Base-by-base conservation (phyloP, 1,140 invertebrate species). In the Macrocentrus cingulum region DNA sequence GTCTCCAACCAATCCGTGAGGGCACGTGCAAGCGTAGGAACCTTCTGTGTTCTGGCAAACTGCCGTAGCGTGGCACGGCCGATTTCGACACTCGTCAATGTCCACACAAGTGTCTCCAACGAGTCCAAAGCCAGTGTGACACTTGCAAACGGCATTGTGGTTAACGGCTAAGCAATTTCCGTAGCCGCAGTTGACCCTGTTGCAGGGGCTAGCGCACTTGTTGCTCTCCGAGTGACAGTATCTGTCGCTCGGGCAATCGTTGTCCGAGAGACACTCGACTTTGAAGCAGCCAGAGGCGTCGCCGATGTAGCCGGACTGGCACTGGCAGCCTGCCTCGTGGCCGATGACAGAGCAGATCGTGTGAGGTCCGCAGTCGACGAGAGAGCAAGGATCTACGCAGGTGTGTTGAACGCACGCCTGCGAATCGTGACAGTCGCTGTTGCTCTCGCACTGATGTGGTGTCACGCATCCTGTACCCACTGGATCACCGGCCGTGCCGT, bases 261-360 rank as follows among this genome's bases (percentile, higher is more conserved):
- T 83, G 74, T 90, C 84, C 5, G 83, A 82, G 1, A 89, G 76
- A 72, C 92, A 95, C 80, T 94, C 91, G 1, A 92, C 91, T 80
- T 88, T 88, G 74, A 91, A 91, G 65, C 90, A 92, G 7, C 89
- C 90, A 8, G 89, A 81, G 1, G 91, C 84, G 81, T 94, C 91
- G 2, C 92, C 92, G 9, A 92, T 80, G 70, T 88, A 88, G 13
- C 91, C 91, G 53, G 85, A 81, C 41, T 89, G 88, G 73, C 92
- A 95, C 37, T 82, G 76, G 68, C 90, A 92, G 11, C 81, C 70
- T 1, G 88, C 82, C 53, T 79, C 80, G 60, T 94, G 91, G 66
- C 88, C 85, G 15, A 85, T 76, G 0, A 89, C 85, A 29, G 83
- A 82, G 69, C 91, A 94, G 15, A 87, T 56, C 0, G 91, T 89